Evolutionary conservation across 2,113 vertebrate genomes (phyloP), one percentile per base, ranked within the genome.

Genomic region (Alouatta palliata): DNA sequence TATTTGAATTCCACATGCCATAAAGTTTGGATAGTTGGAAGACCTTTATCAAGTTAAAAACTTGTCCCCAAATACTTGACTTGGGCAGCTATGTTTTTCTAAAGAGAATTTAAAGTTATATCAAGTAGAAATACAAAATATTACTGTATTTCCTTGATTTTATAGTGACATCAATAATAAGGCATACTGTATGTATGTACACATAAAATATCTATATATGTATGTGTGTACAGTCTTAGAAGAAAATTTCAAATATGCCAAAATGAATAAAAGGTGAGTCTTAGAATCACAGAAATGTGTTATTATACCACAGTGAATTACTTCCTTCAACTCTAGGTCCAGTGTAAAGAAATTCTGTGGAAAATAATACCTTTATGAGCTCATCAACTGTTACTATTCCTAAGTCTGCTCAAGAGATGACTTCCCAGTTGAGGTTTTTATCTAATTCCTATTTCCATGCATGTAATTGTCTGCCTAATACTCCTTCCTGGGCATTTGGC

Each of bases 121-220:
- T 52, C 17, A 90, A 37, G 14, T 20, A 27, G 68, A 93, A 90
- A 81, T 40, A 40, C 8, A 76, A 71, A 94, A 45, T 12, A 35
- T 17, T 25, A 76, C 5, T 61, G 0, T 30, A 68, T 45, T 71
- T 56, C 5, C 52, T 43, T 95, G 43, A 79, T 64, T 90, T 93
- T 83, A 58, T 6, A 64, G 58, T 91, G 76, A 73, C 3, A 58
- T 25, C 0, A 71, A 61, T 92, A 58, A 56, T 21, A 77, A 82
- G 11, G 64, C 40, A 6, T 23, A 40, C 10, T 23, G 0, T 3
- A 1, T 47, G 14, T 40, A 16, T 27, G 11, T 30, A 45, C 0
- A 52, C 32, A 25, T 73, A 37, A 43, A 40, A 64, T 30, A 64
- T 64, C 61, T 40, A 47, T 27, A 21, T 27, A 5, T 27, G 12